Conservation (phyloP, 2,797 vertebrate genomes). For the Enteromius argenteus region DNA sequence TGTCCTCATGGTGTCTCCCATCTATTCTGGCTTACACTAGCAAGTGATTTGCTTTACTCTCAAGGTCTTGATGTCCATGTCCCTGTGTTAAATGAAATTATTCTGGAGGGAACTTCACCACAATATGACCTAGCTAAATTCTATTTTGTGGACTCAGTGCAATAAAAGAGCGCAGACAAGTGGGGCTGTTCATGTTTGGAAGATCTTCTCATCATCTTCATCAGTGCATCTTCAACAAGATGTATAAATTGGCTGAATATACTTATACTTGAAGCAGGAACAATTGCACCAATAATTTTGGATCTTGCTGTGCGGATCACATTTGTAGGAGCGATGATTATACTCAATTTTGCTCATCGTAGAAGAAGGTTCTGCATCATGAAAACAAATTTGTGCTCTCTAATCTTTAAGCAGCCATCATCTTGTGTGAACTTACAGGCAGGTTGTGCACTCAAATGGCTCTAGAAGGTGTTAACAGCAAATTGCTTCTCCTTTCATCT, state of each 20-base stretch:
- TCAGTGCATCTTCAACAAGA: not conserved
- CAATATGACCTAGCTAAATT: not conserved
- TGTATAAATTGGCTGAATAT: not conserved
- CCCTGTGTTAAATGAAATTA: slow-evolving; percentile 91
- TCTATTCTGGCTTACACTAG: slow-evolving; percentile 91
- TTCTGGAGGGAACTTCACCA: slow-evolving; percentile 72
- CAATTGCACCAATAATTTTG: not conserved
- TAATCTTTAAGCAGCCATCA: not conserved
- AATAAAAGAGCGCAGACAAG: not conserved
- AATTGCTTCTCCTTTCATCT: slow-evolving; percentile 32
- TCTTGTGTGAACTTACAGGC: not conserved
- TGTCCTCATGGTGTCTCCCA: slow-evolving; percentile 90
- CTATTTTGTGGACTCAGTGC: not conserved
- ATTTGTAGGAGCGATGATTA: not conserved
- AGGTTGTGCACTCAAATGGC: not conserved
- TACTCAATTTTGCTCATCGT: not conserved
- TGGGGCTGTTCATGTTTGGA: not conserved
- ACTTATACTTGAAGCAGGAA: slow-evolving; percentile 2
- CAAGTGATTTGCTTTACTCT: slow-evolving; percentile 52
- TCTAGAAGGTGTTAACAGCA: slow-evolving; percentile 41
- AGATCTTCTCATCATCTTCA: slow-evolving; percentile 3
- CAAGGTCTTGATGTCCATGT: slow-evolving; percentile 92
- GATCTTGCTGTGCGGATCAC: not conserved
- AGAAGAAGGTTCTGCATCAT: not conserved
- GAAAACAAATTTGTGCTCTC: not conserved